Conservation (phyloP, 2,113 vertebrate species). For the Formicarius rufipectus region DNA sequence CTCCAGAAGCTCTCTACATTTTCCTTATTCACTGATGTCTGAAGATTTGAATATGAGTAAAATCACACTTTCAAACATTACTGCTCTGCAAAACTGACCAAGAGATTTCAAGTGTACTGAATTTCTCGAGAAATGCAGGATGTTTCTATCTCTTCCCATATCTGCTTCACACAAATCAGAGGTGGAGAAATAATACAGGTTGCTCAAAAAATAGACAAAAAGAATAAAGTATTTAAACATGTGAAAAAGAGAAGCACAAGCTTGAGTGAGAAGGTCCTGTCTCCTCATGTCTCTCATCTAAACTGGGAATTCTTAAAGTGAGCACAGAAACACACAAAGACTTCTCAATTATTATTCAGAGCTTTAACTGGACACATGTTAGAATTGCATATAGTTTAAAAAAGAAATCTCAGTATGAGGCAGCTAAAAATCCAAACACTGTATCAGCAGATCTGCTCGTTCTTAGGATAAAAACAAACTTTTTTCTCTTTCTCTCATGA, state of each 20-base stretch:
- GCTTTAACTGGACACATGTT: not conserved
- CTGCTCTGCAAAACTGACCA: not conserved
- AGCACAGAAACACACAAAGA: not conserved
- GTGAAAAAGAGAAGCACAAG: not conserved
- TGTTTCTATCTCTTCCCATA: not conserved
- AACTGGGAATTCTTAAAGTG: rapidly evolving
- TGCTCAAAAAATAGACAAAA: not conserved
- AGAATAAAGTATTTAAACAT: not conserved
- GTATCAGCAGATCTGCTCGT: too few relatives aligned
- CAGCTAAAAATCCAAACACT: not conserved
- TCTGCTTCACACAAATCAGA: not conserved
- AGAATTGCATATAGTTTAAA: not conserved
- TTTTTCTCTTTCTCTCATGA: not conserved
- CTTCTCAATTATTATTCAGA: not conserved
- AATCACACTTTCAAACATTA: not conserved
- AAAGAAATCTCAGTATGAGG: not conserved
- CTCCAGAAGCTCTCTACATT: not conserved
- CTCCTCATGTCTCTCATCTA: not conserved
- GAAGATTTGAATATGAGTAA: not conserved
- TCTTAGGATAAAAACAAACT: too few relatives aligned
- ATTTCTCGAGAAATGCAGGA: not conserved
- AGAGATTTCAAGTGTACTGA: not conserved
- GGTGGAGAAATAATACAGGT: not conserved
- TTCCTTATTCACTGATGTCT: not conserved
- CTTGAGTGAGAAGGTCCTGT: not conserved